These are phyloP conservation scores for Periplaneta americana DNA, from an alignment of 1,140 invertebrate species.

Conservation along the genomic window DNA sequence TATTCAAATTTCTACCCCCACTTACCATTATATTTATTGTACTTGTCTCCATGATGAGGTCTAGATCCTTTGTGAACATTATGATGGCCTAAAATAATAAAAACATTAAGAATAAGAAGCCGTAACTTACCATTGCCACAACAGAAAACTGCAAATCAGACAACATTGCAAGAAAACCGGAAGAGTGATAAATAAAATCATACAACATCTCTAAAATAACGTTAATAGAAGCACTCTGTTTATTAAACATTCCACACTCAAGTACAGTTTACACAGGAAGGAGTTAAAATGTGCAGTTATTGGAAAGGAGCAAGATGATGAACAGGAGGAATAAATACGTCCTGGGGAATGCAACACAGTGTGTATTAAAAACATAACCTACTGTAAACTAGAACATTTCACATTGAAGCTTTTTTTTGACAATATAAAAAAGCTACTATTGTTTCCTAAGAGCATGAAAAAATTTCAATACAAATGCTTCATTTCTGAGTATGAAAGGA, in stretches of 20 bases:
- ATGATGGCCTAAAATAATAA: slow-evolving; percentile 29
- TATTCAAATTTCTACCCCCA: too few species aligned
- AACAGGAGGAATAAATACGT: too few species aligned
- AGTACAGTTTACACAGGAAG: neutral
- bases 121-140: slow-evolving; percentile 4
- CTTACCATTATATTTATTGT: slow-evolving; percentile 52
- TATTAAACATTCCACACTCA: neutral
- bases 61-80: slow-evolving; percentile 32
- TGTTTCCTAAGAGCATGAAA: too few species aligned
- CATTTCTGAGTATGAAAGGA: too few species aligned
- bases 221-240: neutral
- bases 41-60: slow-evolving; percentile 48
- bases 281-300: neutral
- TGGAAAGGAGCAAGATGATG: too few species aligned
- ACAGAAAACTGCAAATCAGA: slow-evolving; percentile 19
- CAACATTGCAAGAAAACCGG: neutral
- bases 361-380: too few species aligned
- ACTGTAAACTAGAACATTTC: too few species aligned
- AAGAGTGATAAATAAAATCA: neutral
- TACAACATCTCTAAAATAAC: neutral
- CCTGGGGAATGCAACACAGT: too few species aligned
- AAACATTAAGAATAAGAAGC: neutral
- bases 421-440: too few species aligned
- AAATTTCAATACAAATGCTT: too few species aligned
- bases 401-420: too few species aligned